A percentile compares a stretch with the other conserved stretches of the same genome.
These are phyloP conservation scores for Drosophila lini DNA, from an alignment of 1,140 invertebrate species.

Conservation along the genomic window DNA sequence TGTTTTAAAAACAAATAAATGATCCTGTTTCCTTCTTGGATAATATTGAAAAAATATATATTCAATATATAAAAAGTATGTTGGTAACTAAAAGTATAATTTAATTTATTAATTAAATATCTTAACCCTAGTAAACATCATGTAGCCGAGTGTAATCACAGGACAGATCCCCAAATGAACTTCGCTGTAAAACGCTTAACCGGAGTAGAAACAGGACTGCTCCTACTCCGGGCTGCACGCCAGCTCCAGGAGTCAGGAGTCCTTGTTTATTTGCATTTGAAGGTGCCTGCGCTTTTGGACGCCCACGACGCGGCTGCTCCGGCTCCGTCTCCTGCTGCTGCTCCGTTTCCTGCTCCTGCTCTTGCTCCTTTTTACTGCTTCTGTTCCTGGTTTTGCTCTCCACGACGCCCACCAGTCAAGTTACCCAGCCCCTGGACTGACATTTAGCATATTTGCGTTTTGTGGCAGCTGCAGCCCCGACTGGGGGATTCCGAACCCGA, in stretches of 20 bases:
- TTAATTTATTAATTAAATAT: neutral
- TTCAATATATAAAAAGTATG: too few relatives aligned
- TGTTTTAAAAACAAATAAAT: neutral
- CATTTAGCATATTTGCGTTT: slow-evolving; percentile 82
- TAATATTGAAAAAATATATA: neutral
- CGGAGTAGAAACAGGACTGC: slow-evolving; percentile 10
- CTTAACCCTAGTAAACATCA: neutral
- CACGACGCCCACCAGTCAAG: slow-evolving; percentile 36
- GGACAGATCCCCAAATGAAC: slow-evolving; percentile 44
- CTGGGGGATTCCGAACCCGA: slow-evolving; percentile 38
- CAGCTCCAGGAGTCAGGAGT: slow-evolving; percentile 44
- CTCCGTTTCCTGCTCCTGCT: neutral
- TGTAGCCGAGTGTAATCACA: slow-evolving; percentile 50
- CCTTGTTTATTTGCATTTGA: slow-evolving; percentile 69
- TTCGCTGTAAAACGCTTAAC: slow-evolving; percentile 64
- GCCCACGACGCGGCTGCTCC: slow-evolving; percentile 6
- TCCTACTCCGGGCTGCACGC: slow-evolving; percentile 53
- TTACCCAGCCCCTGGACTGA: slow-evolving; percentile 45
- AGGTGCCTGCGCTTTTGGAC: slow-evolving; percentile 64
- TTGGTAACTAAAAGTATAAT: neutral
- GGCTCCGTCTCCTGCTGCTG: neutral
- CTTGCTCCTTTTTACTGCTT: slow-evolving; percentile 1
- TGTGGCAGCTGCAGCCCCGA: slow-evolving; percentile 67
- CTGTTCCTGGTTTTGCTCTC: slow-evolving; percentile 4
- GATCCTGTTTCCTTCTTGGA: neutral